phyloP scores from a whole-genome alignment of 1,140 invertebrate genomes.

The Caenorhabditis brenneri region DNA sequence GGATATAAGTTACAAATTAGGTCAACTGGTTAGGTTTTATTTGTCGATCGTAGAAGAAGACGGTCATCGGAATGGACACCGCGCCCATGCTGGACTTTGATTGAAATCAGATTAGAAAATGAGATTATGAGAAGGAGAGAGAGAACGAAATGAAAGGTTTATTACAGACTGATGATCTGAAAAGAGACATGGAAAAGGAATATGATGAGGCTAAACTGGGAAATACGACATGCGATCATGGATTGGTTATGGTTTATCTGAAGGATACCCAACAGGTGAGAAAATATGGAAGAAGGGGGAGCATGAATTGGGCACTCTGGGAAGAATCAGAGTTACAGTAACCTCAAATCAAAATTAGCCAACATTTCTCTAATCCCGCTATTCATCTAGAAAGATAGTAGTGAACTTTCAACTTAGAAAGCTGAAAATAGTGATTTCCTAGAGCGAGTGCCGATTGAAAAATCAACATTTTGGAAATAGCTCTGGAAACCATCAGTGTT shows the following conservation, averaged over 20 bases:
- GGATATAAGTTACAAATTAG: slow-evolving; percentile 41
- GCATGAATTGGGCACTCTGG: not conserved
- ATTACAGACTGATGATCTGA: slow-evolving; percentile 43
- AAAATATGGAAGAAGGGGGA: not conserved
- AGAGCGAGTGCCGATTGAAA: too few relatives aligned
- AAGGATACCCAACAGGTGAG: slow-evolving; percentile 56
- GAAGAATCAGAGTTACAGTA: not conserved
- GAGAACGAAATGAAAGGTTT: not conserved
- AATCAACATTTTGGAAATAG: too few relatives aligned
- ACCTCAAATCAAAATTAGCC: not conserved
- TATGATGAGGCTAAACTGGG: slow-evolving; percentile 50
- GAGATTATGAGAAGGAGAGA: not conserved
- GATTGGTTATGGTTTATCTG: slow-evolving; percentile 53
- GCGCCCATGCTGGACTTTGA: slow-evolving; percentile 23
- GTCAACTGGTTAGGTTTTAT: slow-evolving; percentile 29
- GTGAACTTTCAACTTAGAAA: too few relatives aligned
- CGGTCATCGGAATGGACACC: slow-evolving; percentile 6
- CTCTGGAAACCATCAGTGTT: too few relatives aligned
- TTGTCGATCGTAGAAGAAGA: not conserved
- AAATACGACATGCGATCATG: slow-evolving; percentile 54
- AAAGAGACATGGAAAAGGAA: slow-evolving; percentile 46
- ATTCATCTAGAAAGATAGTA: too few relatives aligned
- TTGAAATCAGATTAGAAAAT: not conserved
- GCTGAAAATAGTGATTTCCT: too few relatives aligned
- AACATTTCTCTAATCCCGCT: too few relatives aligned